Conservation (phyloP, 2,113 vertebrate genomes). For the Brachyistius frenatus region DNA sequence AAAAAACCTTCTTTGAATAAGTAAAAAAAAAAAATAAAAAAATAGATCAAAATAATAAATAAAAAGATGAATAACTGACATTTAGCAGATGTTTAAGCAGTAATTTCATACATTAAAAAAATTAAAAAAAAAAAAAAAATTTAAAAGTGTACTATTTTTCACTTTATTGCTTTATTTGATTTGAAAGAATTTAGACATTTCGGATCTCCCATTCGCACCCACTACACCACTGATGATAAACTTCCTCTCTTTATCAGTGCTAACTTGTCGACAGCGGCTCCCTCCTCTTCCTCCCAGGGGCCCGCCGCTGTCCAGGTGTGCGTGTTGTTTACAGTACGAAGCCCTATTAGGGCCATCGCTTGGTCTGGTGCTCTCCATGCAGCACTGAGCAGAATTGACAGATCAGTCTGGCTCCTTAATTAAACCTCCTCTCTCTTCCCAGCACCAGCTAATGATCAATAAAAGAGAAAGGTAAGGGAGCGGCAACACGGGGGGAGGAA, state of each 20-base stretch:
- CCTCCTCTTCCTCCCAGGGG: slow-evolving; percentile 43
- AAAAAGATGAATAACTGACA: too few relatives aligned
- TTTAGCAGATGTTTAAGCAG: too few relatives aligned
- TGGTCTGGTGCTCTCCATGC: slow-evolving; percentile 72
- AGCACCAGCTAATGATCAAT: slow-evolving; percentile 83
- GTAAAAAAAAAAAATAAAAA: too few relatives aligned
- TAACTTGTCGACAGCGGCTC: slow-evolving; percentile 50
- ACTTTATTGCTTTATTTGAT: background rate
- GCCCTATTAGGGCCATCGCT: slow-evolving; percentile 80
- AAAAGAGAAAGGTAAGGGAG: slow-evolving; percentile 53
- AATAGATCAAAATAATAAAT: too few relatives aligned
- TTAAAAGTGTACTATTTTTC: too few relatives aligned
- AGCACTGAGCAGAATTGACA: slow-evolving; percentile 81
- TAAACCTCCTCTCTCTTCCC: slow-evolving; percentile 73
- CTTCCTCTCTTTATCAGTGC: slow-evolving; percentile 44
- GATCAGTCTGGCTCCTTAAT: slow-evolving; percentile 81
- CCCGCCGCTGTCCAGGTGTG: slow-evolving; percentile 75
- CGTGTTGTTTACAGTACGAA: slow-evolving; percentile 84
- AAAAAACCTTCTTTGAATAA: too few relatives aligned
- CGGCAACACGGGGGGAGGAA: background rate
- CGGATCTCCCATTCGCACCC: background rate
- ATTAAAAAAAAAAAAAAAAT: background rate
- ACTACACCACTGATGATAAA: slow-evolving; percentile 17
- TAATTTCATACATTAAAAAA: too few relatives aligned
- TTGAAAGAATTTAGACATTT: background rate